Conservation (phyloP, 2,113 vertebrate species). For the Himantopus leucocephalus region DNA sequence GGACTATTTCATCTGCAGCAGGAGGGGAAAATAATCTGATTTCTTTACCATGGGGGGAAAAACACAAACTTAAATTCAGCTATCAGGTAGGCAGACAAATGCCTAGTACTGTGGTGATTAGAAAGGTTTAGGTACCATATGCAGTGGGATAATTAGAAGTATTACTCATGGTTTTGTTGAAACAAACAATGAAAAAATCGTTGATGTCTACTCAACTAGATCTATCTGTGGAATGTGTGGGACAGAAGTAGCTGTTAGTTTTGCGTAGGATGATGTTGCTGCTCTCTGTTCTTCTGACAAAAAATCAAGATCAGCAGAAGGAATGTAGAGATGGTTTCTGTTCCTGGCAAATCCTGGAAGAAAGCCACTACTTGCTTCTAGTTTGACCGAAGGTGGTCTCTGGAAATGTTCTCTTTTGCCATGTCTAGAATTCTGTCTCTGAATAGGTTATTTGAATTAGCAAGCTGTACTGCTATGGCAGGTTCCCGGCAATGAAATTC, state of each 20-base stretch:
- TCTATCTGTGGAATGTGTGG: neutral
- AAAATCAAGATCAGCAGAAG: neutral
- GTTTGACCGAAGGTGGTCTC: neutral
- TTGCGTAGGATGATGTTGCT: slow-evolving; percentile 29
- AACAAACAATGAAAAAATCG: neutral
- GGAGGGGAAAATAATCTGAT: neutral
- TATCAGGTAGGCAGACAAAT: slow-evolving; percentile 20
- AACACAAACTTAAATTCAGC: neutral
- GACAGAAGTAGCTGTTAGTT: slow-evolving; percentile 24
- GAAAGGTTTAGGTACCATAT: neutral
- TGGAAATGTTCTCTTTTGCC: neutral
- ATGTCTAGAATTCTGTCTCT: neutral
- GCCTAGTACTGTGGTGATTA: neutral
- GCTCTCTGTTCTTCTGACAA: neutral
- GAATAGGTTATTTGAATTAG: neutral
- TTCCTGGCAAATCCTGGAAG: neutral
- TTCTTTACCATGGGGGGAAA: neutral
- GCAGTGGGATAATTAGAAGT: neutral
- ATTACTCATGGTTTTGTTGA: slow-evolving; percentile 46
- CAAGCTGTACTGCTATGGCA: neutral
- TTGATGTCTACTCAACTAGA: neutral
- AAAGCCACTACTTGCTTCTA: neutral
- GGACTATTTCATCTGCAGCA: neutral
- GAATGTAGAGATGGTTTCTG: neutral
- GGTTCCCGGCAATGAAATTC: neutral